Conservation (phyloP, 2,888 invertebrate species). For the Callinectes sapidus region DNA sequence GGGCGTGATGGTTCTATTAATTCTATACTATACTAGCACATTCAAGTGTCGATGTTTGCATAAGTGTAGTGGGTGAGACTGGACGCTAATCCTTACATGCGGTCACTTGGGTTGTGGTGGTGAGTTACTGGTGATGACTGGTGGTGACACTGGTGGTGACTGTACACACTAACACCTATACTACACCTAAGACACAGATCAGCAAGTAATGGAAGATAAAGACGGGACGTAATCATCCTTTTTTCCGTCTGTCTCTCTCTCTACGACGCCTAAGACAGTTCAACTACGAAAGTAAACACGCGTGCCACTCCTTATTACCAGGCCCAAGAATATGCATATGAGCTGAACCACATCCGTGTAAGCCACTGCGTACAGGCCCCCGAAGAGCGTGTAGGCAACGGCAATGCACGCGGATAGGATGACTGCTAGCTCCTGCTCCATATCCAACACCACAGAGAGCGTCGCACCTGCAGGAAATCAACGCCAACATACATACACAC, state of each 20-base stretch:
- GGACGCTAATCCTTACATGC: neutral
- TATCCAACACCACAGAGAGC: conserved; percentile 95
- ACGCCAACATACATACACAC: neutral
- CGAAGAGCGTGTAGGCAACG: conserved; percentile 97
- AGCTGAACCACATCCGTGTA: conserved; percentile 99
- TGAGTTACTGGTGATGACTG: neutral
- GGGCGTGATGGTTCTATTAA: neutral
- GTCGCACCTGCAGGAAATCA: conserved; percentile 86
- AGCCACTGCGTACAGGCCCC: conserved; percentile 97
- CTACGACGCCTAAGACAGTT: neutral
- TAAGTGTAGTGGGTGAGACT: neutral
- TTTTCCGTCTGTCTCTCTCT: neutral
- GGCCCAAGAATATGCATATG: conserved; percentile 97
- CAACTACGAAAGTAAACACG: neutral
- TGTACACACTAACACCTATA: neutral
- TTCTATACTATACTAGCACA: neutral
- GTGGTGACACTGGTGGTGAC: neutral
- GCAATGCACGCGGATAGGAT: conserved; percentile 97
- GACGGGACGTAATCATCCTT: neutral
- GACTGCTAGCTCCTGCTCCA: conserved; percentile 94
- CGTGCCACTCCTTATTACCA: conserved; percentile 78
- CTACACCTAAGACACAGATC: neutral
- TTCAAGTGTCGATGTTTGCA: neutral
- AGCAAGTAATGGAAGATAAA: neutral
- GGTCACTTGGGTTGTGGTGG: neutral